Conservation (phyloP, 2,797 vertebrate species). For the Etheostoma nigrum region DNA sequence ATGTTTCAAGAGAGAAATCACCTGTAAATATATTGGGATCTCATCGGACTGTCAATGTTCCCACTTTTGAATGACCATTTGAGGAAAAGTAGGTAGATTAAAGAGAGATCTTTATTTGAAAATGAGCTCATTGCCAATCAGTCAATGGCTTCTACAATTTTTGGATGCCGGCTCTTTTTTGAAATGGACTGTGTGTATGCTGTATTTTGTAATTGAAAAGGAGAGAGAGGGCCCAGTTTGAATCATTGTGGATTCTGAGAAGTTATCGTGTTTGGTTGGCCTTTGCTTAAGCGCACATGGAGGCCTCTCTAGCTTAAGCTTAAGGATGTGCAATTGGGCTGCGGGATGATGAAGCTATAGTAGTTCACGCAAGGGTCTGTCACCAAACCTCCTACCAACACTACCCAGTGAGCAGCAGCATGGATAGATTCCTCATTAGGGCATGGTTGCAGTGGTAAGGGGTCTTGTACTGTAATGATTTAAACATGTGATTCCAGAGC, state of each 20-base stretch:
- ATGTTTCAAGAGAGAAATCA: constrained; percentile 11
- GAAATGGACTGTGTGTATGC: constrained; percentile 65
- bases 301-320: constrained; percentile 60
- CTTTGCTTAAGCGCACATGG: constrained; percentile 42
- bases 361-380: constrained; percentile 57
- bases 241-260: constrained; percentile 66
- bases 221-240: constrained; percentile 47
- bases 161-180: constrained; percentile 55
- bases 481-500: constrained; percentile 62
- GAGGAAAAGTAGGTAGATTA: constrained; percentile 62
- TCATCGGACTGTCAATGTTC: constrained; percentile 47
- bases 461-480: constrained; percentile 65
- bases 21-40: constrained; percentile 41
- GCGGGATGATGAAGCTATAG: constrained; percentile 53
- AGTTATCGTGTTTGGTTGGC: constrained; percentile 56
- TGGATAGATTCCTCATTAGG: constrained; percentile 58
- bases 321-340: constrained; percentile 63
- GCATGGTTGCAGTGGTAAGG: constrained; percentile 46
- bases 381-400: constrained; percentile 59
- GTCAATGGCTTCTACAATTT: constrained; percentile 56
- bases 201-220: constrained; percentile 64
- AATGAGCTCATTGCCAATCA: constrained; percentile 59
- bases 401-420: constrained; percentile 50
- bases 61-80: constrained; percentile 48
- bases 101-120: constrained; percentile 57